phyloP scores from a whole-genome alignment of 1,140 invertebrate species.

The Drosophila tsacasi region DNA sequence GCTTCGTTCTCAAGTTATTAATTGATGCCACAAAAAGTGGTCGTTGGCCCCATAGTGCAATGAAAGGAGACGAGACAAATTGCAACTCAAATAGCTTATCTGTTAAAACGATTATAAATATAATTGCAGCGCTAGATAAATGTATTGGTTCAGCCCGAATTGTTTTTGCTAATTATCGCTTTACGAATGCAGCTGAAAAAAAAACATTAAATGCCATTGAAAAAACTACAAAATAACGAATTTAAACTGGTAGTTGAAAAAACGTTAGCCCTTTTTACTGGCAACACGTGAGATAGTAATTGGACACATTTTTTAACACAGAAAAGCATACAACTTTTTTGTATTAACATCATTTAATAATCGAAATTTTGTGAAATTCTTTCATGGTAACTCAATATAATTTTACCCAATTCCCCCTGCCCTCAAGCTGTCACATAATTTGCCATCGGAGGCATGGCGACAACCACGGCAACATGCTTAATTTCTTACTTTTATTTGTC shows the following conservation, averaged over 20 bases:
- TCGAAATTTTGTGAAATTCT: background rate
- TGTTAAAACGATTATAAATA: slow-evolving; percentile 22
- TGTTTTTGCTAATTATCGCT: slow-evolving; percentile 29
- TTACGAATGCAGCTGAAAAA: slow-evolving; percentile 1
- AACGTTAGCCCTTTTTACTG: background rate
- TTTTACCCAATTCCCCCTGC: background rate
- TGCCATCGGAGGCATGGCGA: background rate
- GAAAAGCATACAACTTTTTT: background rate
- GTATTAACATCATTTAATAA: background rate
- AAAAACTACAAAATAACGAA: slow-evolving; percentile 1
- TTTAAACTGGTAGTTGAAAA: background rate
- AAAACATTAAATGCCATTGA: background rate
- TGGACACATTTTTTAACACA: background rate
- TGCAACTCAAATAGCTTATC: slow-evolving; percentile 6
- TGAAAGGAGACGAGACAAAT: slow-evolving; percentile 16
- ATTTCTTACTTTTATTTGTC: slow-evolving; percentile 3
- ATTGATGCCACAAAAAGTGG: no score
- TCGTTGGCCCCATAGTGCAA: no score
- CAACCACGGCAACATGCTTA: slow-evolving; percentile 4
- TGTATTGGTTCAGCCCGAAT: slow-evolving; percentile 16
- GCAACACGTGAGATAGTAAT: background rate
- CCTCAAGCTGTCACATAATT: slow-evolving; percentile 1
- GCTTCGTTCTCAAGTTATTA: no score
- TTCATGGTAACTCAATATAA: slow-evolving; percentile 2
- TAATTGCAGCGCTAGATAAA: slow-evolving; percentile 28